Evolutionary conservation across 2,113 vertebrate species (phyloP).

Genomic region (Paracanthobrama guichenoti): DNA sequence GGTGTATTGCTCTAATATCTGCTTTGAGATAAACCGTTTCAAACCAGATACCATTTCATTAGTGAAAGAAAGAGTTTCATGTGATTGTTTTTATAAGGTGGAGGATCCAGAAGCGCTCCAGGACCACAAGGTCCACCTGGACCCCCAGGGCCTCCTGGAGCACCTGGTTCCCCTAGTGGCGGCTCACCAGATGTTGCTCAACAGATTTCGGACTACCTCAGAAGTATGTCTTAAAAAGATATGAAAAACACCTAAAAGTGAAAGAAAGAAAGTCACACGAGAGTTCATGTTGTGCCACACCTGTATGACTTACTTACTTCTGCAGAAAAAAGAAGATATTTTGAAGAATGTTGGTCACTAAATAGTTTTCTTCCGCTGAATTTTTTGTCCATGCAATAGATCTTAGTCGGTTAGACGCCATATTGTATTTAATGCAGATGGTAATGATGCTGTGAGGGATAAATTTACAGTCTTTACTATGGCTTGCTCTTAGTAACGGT

Average conservation of each 20-base stretch:
- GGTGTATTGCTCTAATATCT: neutral
- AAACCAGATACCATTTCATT: neutral
- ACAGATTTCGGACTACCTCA: slow-evolving; percentile 83
- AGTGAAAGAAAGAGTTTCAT: neutral
- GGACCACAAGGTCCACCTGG: slow-evolving; percentile 78
- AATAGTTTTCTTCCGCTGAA: neutral
- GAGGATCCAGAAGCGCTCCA: slow-evolving; percentile 36
- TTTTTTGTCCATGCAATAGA: neutral
- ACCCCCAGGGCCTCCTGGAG: slow-evolving; percentile 80
- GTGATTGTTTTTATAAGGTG: slow-evolving; percentile 37
- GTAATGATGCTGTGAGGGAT: too few relatives aligned
- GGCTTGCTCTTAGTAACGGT: too few relatives aligned
- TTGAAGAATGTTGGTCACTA: neutral
- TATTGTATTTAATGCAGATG: too few relatives aligned
- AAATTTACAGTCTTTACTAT: too few relatives aligned
- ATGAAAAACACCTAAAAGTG: neutral
- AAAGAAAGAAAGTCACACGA: neutral
- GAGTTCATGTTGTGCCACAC: neutral
- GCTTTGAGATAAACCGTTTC: neutral
- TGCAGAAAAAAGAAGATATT: neutral
- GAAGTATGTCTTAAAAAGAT: slow-evolving; percentile 75
- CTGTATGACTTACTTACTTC: neutral
- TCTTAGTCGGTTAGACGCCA: too few relatives aligned
- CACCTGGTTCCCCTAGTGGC: slow-evolving; percentile 67
- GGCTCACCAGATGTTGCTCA: slow-evolving; percentile 74